Conservation (phyloP, 2,888 invertebrate species). For the Drosophila kambysellisi region DNA sequence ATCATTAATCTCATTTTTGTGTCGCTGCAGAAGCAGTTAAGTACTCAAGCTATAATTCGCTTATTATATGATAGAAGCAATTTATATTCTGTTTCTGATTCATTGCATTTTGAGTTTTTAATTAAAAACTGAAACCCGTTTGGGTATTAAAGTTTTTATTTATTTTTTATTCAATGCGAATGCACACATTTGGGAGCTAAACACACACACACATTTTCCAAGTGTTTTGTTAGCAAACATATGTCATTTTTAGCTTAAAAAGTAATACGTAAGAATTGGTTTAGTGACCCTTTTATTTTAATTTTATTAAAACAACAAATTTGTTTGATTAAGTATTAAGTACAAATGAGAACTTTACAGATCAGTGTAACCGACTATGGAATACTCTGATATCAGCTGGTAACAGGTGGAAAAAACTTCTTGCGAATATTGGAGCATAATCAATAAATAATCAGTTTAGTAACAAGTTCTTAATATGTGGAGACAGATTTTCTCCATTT, state of each 20-base stretch:
- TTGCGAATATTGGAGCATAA: no score
- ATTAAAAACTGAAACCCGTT: constrained; percentile 34
- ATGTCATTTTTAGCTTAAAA: neutral
- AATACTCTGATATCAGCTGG: neutral
- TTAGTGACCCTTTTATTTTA: neutral
- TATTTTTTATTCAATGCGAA: neutral
- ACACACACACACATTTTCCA: neutral
- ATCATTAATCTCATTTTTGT: constrained; percentile 24
- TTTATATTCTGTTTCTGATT: constrained; percentile 32
- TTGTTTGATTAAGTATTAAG: neutral
- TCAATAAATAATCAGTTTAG: no score
- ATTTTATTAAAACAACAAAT: neutral
- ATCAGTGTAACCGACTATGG: neutral
- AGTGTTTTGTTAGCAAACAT: neutral
- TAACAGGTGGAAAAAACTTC: no score
- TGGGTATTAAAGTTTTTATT: constrained; percentile 16
- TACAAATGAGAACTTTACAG: neutral
- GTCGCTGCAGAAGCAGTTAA: constrained; percentile 10
- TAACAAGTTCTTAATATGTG: no score
- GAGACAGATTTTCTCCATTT: no score
- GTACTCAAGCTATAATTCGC: constrained; percentile 11
- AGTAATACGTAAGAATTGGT: neutral
- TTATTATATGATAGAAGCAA: constrained; percentile 10
- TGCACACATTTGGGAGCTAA: neutral
- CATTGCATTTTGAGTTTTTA: constrained; percentile 29